Percentiles rank a stretch among this genome's conserved stretches.
Conservation (phyloP, 1,140 invertebrate species). For the Meloidogyne floridensis region DNA sequence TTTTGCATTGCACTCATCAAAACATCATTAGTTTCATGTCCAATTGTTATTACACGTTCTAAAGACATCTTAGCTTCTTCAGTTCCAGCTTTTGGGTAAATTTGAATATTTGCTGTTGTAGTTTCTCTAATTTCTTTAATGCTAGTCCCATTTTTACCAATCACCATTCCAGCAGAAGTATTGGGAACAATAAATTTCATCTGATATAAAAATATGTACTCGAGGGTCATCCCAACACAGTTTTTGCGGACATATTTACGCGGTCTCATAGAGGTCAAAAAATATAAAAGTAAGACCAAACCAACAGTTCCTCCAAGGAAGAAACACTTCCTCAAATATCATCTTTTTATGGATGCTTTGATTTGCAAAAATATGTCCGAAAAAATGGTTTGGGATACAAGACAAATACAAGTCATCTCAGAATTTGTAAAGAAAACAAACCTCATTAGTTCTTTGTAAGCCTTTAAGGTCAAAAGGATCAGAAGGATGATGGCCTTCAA, state of each 20-base stretch:
- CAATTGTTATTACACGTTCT: slow-evolving; percentile 94
- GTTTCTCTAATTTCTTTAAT: slow-evolving; percentile 98
- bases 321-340: too few relatives aligned
- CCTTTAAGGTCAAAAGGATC: slow-evolving; percentile 63
- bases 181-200: slow-evolving; percentile 97
- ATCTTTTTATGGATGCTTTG: too few relatives aligned
- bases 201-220: slow-evolving; percentile 55
- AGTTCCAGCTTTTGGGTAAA: slow-evolving; percentile 87
- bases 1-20: slow-evolving; percentile 88
- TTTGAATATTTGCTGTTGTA: slow-evolving; percentile 89
- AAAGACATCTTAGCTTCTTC: slow-evolving; percentile 87
- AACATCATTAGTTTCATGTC: slow-evolving; percentile 85
- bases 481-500: slow-evolving; percentile 77
- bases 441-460: slow-evolving; percentile 52
- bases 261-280: too few relatives aligned
- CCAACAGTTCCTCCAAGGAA: too few relatives aligned
- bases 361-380: too few relatives aligned
- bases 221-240: too few relatives aligned
- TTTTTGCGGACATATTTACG: too few relatives aligned
- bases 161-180: slow-evolving; percentile 97
- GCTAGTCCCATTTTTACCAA: slow-evolving; percentile 93
- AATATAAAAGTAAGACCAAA: too few relatives aligned
- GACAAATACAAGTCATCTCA: background rate
- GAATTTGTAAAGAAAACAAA: slow-evolving; percentile 21
- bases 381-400: too few relatives aligned